Base-by-base conservation (phyloP, 2,113 vertebrate species). In the Callipepla squamata region DNA sequence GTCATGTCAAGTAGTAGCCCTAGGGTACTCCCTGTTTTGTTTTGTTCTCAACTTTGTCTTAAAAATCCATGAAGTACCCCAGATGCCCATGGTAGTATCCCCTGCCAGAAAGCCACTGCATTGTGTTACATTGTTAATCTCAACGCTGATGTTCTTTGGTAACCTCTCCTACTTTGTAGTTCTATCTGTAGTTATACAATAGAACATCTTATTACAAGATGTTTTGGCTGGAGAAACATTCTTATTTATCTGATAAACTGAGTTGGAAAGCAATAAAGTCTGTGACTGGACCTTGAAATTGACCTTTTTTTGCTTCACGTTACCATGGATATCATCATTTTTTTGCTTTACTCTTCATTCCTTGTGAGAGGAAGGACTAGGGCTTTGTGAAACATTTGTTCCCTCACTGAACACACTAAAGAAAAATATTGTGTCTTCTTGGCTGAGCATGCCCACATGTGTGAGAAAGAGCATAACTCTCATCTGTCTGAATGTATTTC, bases 131-230 rank as follows among this genome's bases (percentile, higher is more conserved):
- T 22, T 81, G 40, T 65, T 83, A 59, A 40, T 34, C 36, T 77
- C 30, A 1, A n/a, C 90, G 57, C 70, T 11, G 0, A 36, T 85
- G 30, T 50, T 34, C 51, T 84, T 59, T 47, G 45, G 28, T 80
- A 87, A 30, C 70, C 5, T 59, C 22, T 91, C 30, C 23, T 79
- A 8, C 58, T 73, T 89, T 75, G 18, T 50, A 58, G 42, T 58
- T 95, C 48, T 80, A 7, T 57, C 45, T 67, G 40, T 79, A 48
- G 55, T 82, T 95, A 90, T 3, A 80, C 57, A 93, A 58, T 51
- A 58, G 80, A 88, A 86, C 36, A 63, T 89, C 45, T 87, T 92
- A 76, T 11, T 95, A 66, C 61, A 94, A 95, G 74, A 76, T 90
- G 47, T 85, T 94, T 87, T 82, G 69, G 19, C 65, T 89, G 59